Conservation (phyloP, 1,140 invertebrate genomes). For the Lethocerus indicus region DNA sequence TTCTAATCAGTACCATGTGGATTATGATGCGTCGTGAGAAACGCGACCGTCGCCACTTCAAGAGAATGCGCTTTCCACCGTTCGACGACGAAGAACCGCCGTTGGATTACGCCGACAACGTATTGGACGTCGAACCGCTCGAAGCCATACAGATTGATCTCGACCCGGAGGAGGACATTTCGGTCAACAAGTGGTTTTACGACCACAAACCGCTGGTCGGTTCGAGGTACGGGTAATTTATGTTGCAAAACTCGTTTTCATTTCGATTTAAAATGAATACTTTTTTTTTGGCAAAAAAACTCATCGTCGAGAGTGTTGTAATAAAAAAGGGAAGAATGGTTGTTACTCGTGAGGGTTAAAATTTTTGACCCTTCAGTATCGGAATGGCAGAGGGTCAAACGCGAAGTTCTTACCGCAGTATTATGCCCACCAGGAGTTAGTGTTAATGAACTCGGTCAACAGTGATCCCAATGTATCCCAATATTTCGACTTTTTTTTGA, state of each 20-base stretch:
- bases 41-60: constrained; percentile 95
- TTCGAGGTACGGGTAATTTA: constrained; percentile 25
- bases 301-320: no score
- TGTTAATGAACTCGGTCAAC: no score
- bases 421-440: no score
- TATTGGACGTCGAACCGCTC: constrained; percentile 95
- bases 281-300: no score
- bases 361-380: no score
- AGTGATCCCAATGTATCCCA: no score
- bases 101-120: constrained; percentile 97
- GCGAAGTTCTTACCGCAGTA: no score
- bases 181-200: constrained; percentile 92
- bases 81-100: constrained; percentile 99
- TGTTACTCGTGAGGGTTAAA: no score
- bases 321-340: no score
- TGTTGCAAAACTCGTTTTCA: constrained; percentile 7
- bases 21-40: constrained; percentile 99
- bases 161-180: constrained; percentile 87
- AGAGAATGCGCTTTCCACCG: constrained; percentile 98
- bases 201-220: constrained; percentile 93
- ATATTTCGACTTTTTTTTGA: no score
- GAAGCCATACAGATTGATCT: constrained; percentile 99
- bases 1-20: constrained; percentile 99
- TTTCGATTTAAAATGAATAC: no score
- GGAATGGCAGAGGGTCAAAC: no score